Conservation (phyloP, 2,888 invertebrate species). For the Tuta absoluta region DNA sequence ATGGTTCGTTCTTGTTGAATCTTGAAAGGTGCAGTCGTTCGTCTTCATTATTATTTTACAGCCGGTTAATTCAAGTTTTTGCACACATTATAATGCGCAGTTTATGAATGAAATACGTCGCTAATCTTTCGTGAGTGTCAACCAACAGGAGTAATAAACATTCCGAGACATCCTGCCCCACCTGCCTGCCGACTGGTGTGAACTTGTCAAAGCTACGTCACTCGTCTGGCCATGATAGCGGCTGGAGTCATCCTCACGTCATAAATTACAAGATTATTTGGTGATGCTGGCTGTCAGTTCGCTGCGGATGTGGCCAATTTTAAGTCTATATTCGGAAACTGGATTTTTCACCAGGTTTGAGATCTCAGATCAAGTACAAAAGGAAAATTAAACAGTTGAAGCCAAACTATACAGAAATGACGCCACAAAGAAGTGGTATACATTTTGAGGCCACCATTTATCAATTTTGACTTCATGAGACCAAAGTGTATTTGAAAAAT, state of each 20-base stretch:
- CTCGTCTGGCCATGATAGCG: neutral
- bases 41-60: neutral
- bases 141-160: neutral
- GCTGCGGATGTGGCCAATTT: conserved; percentile 15
- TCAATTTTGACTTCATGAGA: too few relatives aligned
- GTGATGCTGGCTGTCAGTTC: neutral
- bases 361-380: neutral
- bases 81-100: neutral
- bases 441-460: too few relatives aligned
- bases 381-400: neutral
- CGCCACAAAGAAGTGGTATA: too few relatives aligned
- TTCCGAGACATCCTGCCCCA: conserved; percentile 5
- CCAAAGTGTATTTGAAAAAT: too few relatives aligned
- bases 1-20: neutral
- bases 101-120: conserved; percentile 12
- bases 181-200: conserved; percentile 7
- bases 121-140: conserved; percentile 6
- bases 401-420: neutral
- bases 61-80: neutral
- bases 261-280: conserved; percentile 16
- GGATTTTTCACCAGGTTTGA: conserved; percentile 13
- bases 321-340: conserved; percentile 19
- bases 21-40: neutral
- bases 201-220: neutral
- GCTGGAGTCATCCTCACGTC: neutral